phyloP scores from a whole-genome alignment of 23 tunicate species.

The Diplosoma virens region DNA sequence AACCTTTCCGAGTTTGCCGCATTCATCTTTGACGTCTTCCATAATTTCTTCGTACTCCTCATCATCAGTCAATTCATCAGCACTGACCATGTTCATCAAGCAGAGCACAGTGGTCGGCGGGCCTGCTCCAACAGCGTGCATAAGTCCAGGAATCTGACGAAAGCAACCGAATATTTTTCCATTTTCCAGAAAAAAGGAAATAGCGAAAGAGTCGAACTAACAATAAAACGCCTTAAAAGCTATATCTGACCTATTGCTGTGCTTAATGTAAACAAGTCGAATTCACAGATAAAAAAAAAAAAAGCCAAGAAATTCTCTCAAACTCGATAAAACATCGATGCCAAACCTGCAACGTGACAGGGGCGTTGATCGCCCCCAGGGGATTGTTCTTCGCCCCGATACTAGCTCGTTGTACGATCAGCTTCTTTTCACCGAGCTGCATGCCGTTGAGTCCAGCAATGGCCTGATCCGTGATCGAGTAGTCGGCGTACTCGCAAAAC shows the following conservation, averaged over 20 bases:
- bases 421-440: conserved; percentile 95
- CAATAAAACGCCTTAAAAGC: no score
- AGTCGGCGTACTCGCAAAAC: conserved; percentile 88
- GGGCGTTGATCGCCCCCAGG: conserved; percentile 57
- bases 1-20: conserved; percentile 92
- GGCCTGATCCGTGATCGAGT: conserved; percentile 79
- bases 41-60: conserved; percentile 95
- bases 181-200: no score
- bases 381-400: conserved; percentile 85
- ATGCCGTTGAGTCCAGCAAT: conserved; percentile 96
- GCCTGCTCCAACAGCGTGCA: conserved; percentile 73
- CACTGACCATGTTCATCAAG: conserved; percentile 88
- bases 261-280: no score
- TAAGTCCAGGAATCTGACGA: conserved; percentile 93
- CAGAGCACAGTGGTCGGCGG: conserved; percentile 81
- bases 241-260: no score
- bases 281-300: no score
- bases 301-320: no score
- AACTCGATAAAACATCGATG: no score
- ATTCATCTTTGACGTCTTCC: conserved; percentile 96
- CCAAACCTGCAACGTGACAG: conserved; percentile 82
- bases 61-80: conserved; percentile 75
- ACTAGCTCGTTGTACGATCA: conserved; percentile 85
- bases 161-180: no score
- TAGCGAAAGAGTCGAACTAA: no score